phyloP scores from a whole-genome alignment of 2,113 vertebrate genomes.

The Chaetura pelagica region DNA sequence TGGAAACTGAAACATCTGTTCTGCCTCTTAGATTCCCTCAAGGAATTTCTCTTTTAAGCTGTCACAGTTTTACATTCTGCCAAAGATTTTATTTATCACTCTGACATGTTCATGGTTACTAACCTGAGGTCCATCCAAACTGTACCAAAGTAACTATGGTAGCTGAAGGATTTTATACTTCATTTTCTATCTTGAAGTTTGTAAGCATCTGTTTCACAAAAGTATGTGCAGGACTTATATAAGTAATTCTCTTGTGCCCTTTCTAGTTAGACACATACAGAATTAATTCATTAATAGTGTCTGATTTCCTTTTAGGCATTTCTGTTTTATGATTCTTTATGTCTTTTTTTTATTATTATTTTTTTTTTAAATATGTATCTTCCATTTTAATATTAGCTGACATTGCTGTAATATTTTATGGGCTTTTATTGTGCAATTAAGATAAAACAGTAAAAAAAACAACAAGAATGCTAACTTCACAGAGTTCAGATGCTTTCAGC shows the following conservation, averaged over 20 bases:
- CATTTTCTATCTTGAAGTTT: background rate
- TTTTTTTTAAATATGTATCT: background rate
- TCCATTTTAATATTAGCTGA: background rate
- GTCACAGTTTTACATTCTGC: slow-evolving; percentile 1
- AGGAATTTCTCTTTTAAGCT: slow-evolving; percentile 40
- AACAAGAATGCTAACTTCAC: background rate
- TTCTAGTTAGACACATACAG: background rate
- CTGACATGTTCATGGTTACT: background rate
- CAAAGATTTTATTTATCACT: slow-evolving; percentile 40
- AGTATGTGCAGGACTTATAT: background rate
- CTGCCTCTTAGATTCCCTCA: slow-evolving; percentile 30
- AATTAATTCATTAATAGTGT: background rate
- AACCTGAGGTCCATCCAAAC: background rate
- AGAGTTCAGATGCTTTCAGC: background rate
- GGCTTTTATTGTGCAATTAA: background rate
- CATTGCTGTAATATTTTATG: background rate
- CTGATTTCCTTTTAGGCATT: background rate
- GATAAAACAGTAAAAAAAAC: background rate
- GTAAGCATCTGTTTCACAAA: background rate
- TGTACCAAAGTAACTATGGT: background rate
- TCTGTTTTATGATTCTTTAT: background rate
- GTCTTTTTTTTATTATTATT: background rate
- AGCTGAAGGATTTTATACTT: background rate
- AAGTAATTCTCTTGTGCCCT: background rate
- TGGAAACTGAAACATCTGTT: slow-evolving; percentile 27